Evolutionary conservation across 2,797 vertebrate species (phyloP).

Genomic region (Megaceryle alcyon): DNA sequence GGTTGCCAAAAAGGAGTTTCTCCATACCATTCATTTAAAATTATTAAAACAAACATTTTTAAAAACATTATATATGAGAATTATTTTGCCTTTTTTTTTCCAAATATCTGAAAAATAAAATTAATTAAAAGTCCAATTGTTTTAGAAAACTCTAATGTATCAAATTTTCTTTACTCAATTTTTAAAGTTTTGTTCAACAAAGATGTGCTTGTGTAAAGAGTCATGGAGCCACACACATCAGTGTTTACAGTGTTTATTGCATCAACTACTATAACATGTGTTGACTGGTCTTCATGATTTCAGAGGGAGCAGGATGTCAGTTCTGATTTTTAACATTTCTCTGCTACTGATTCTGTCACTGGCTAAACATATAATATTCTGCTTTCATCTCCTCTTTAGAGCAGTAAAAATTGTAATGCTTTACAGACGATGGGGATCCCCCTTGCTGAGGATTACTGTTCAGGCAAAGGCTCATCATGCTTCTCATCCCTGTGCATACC

Average conservation of each 20-base stretch:
- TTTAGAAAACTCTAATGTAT: neutral
- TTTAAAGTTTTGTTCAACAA: neutral
- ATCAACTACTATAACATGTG: neutral
- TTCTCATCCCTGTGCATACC: neutral
- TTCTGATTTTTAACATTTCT: neutral
- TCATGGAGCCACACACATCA: rapidly evolving
- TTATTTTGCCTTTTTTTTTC: neutral
- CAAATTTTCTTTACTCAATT: neutral
- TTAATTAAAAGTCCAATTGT: neutral
- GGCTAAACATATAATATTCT: neutral
- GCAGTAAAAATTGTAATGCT: neutral
- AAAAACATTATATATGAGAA: neutral
- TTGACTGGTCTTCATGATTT: neutral
- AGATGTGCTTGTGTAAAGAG: neutral
- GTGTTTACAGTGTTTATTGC: neutral
- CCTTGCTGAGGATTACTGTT: neutral
- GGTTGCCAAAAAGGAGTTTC: neutral
- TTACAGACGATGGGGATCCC: neutral
- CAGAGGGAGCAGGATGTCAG: neutral
- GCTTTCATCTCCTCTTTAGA: neutral
- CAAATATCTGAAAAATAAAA: neutral
- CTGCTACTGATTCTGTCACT: neutral
- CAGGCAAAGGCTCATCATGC: neutral
- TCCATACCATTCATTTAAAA: neutral
- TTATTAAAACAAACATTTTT: neutral